phyloP scores from a whole-genome alignment of 2,113 vertebrate genomes.

The Clinocottus analis region DNA sequence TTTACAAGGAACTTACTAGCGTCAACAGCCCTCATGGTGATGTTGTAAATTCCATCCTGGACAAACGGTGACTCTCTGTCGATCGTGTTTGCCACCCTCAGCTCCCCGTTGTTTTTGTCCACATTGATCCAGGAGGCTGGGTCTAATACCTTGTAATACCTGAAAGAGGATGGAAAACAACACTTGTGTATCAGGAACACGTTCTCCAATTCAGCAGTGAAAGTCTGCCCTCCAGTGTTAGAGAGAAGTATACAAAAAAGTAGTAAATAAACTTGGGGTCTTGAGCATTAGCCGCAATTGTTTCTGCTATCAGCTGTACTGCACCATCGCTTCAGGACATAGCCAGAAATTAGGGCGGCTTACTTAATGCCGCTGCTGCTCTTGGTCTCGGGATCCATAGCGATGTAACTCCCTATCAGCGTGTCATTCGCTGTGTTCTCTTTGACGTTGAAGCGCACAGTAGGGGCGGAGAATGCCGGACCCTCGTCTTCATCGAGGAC shows the following conservation, averaged over 20 bases:
- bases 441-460: constrained; percentile 75
- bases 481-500: constrained; percentile 87
- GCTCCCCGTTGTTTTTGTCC: constrained; percentile 79
- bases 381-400: constrained; percentile 88
- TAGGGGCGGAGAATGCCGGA: constrained; percentile 84
- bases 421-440: constrained; percentile 84
- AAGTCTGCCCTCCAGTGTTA: constrained; percentile 56
- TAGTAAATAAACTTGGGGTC: not conserved
- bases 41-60: constrained; percentile 77
- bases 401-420: constrained; percentile 81
- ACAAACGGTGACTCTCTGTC: constrained; percentile 88
- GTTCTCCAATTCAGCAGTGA: constrained; percentile 16
- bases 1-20: constrained; percentile 63
- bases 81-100: constrained; percentile 85
- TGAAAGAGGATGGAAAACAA: constrained; percentile 66
- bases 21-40: constrained; percentile 78
- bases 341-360: not conserved
- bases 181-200: not conserved
- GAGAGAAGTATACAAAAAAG: not conserved
- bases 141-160: constrained; percentile 86
- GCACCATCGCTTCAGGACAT: not conserved
- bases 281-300: not conserved
- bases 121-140: constrained; percentile 87
- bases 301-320: not conserved
- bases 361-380: constrained; percentile 87